Evolutionary conservation across 2,797 vertebrate species (phyloP).

Genomic region (Sphaeramia orbicularis): DNA sequence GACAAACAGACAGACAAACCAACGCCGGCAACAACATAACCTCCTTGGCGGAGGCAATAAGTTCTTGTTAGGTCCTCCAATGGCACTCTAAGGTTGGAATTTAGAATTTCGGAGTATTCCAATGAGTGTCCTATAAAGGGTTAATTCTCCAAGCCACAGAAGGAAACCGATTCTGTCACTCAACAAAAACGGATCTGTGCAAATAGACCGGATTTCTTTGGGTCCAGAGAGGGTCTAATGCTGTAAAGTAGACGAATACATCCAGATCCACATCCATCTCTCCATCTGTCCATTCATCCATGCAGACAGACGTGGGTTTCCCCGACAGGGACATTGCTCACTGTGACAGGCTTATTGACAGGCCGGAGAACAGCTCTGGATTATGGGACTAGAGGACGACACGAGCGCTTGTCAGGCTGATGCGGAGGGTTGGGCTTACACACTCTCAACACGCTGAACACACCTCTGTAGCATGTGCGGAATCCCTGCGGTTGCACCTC

Average conservation of each 20-base stretch:
- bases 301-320: slow-evolving; percentile 38
- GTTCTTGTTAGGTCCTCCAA: too few relatives aligned
- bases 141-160: slow-evolving; percentile 29
- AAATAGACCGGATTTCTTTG: slow-evolving; percentile 55
- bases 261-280: slow-evolving; percentile 38
- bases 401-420: slow-evolving; percentile 56
- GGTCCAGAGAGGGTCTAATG: too few relatives aligned
- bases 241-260: too few relatives aligned
- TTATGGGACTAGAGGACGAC: slow-evolving; percentile 59
- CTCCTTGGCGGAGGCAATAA: too few relatives aligned
- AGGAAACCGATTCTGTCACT: slow-evolving; percentile 46
- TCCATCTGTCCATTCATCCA: slow-evolving; percentile 45
- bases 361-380: slow-evolving; percentile 44
- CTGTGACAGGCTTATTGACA: slow-evolving; percentile 71
- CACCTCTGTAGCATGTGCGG: slow-evolving; percentile 55
- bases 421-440: slow-evolving; percentile 30
- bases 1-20: too few relatives aligned
- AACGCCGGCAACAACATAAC: too few relatives aligned
- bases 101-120: too few relatives aligned
- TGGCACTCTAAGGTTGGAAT: too few relatives aligned
- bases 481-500: slow-evolving; percentile 47
- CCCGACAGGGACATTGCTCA: slow-evolving; percentile 56
- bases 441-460: slow-evolving; percentile 36
- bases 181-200: slow-evolving; percentile 62
- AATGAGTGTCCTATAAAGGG: too few relatives aligned